Evolutionary conservation across 2,888 invertebrate genomes (phyloP), one percentile per base, ranked within the genome.

Genomic region (Rutpela maculata): DNA sequence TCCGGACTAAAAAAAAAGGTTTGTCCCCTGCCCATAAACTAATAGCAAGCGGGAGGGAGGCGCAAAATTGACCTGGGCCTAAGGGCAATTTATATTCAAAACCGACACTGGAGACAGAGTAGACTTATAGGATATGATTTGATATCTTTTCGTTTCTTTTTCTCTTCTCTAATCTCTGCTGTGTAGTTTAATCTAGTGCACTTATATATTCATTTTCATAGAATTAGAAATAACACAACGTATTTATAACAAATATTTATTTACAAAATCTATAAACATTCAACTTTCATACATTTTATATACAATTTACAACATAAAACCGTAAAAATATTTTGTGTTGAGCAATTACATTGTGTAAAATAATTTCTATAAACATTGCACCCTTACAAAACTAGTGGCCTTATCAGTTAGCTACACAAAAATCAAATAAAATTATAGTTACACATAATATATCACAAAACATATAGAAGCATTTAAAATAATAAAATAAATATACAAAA

Each of bases 231-330:
- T 18, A 38, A 72, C 31, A 59, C 26, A 43, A 59, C 6, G 43
- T 17, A 73, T 35, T 69, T 75, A 70, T 74, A 80, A 80, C 77
- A 78, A 80, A 75, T 35, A 72, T 83, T 82, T 84, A 82, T 82
- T 81, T 80, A 81, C 82, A 83, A 83, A 81, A 79, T 80, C 65
- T 79, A 75, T 79, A 77, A 82, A 82, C 78, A 74, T 78, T 77
- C 78, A 83, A 79, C 83, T 77, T 78, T 69, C 78, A 77, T 81
- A 78, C 76, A 73, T 69, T 43, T 72, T 78, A 81, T 80, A 59
- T 79, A 81, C 73, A 82, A 77, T 78, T 76, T 80, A 78, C 77
- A 79, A 71, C 38, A 72, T 80, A 80, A 55, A 79, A 75, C 50
- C 43, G 43, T 65, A 43, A 74, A 70, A 74, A 70, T 57, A 67